Evolutionary conservation across 2,113 vertebrate species (phyloP), one percentile per base, ranked within the genome.

Genomic region (Onychostruthus taczanowskii): DNA sequence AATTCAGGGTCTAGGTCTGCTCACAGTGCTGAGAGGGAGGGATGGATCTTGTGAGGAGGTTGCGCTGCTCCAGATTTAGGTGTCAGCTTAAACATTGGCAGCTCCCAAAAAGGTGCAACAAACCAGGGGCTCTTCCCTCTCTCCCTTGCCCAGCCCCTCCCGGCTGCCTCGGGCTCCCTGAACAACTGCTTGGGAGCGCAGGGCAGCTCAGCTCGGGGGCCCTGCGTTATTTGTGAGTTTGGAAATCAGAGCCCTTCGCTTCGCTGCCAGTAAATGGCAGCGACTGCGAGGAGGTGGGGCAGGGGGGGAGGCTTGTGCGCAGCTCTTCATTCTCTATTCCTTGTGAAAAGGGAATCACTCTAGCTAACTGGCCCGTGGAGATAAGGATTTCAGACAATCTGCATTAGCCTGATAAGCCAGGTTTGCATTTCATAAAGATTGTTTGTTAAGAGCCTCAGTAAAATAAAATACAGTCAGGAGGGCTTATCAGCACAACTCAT

Each of bases 371-470:
- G 97, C 96, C 98, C 80, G 21, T 95, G 92, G 97, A 98, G 99
- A 99, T 99, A 98, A 99, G 98, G 97, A 97, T 98, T 98, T 98
- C 98, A 98, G 97, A 98, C 98, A 98, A 95, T 98, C 99, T 99
- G 99, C 98, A 96, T 98, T 98, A 95, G 91, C 69, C 97, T 94
- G 99, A 99, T 99, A 99, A 99, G 98, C 96, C 64, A 82, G 73
- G 96, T 94, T 97, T 95, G 95, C 86, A 95, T 97, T 94, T 89
- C 88, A 94, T 94, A 95, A 96, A 98, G 97, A 96, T 97, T 94
- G 98, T 97, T 97, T 96, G 97, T 90, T 98, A 98, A 98, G 94
- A 96, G 90, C 90, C 89, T 85, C 90, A 46, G 82, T 96, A 97
- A 97, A 98, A 97, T 97, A 97, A 98, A 97, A 98, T 92, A 97